A percentile compares a stretch with the other conserved stretches of the same genome.
These are phyloP conservation scores for Drosophila dunni DNA, from an alignment of 1,140 invertebrate genomes.

Conservation along the genomic window DNA sequence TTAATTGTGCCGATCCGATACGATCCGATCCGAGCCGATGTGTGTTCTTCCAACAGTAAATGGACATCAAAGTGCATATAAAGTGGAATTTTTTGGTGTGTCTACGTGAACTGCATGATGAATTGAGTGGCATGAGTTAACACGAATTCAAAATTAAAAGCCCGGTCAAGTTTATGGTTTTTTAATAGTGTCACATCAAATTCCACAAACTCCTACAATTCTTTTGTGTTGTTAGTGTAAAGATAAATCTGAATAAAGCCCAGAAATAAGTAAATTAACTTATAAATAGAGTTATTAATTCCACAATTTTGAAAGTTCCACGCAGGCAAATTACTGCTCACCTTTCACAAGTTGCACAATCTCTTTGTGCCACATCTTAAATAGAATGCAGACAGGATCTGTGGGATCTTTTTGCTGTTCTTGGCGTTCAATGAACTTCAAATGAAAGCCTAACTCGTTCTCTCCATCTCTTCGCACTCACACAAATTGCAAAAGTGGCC, in stretches of 20 bases:
- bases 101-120: constrained; percentile 61
- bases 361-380: constrained; percentile 44
- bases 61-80: constrained; percentile 47
- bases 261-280: neutral
- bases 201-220: constrained; percentile 1
- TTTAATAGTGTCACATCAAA: constrained; percentile 61
- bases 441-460: constrained; percentile 48
- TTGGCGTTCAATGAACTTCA: constrained; percentile 72
- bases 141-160: constrained; percentile 3
- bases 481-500: constrained; percentile 54
- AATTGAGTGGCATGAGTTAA: constrained; percentile 35
- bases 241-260: constrained; percentile 1
- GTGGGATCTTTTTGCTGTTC: constrained; percentile 16
- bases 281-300: constrained; percentile 15
- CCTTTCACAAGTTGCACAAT: constrained; percentile 48
- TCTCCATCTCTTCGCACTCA: neutral
- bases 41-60: constrained; percentile 44
- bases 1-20: constrained; percentile 40
- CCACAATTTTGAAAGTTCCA: constrained; percentile 12
- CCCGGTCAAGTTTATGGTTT: constrained; percentile 40
- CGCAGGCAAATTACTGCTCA: constrained; percentile 25
- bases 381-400: constrained; percentile 53
- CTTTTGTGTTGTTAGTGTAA: constrained; percentile 20
- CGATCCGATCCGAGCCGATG: constrained; percentile 1
- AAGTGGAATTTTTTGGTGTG: constrained; percentile 47